These are phyloP conservation scores for Macroglossus sobrinus DNA, from an alignment of 2,113 vertebrate genomes.

Conservation along the genomic window DNA sequence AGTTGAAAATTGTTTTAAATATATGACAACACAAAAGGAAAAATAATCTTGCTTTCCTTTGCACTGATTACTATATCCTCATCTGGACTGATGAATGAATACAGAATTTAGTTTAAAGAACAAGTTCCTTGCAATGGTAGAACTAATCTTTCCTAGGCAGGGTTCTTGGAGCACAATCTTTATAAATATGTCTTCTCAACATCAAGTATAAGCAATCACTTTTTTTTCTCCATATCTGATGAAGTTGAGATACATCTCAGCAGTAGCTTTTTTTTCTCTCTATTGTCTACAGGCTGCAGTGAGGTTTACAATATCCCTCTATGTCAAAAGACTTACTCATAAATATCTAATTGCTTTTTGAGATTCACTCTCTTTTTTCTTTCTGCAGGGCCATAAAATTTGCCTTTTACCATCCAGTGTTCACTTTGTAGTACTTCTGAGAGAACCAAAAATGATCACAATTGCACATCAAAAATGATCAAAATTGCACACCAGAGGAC, in stretches of 20 bases:
- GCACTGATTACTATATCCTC: background rate
- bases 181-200: background rate
- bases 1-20: background rate
- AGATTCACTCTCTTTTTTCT: background rate
- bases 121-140: background rate
- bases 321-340: background rate
- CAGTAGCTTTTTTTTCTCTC: background rate
- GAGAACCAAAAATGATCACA: background rate
- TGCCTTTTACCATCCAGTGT: background rate
- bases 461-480: background rate
- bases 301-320: background rate
- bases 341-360: background rate
- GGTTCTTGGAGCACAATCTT: background rate
- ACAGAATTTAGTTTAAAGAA: background rate
- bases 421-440: background rate
- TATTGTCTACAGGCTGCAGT: background rate
- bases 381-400: background rate
- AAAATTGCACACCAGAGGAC: background rate
- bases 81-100: background rate
- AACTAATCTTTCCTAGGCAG: background rate
- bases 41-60: background rate
- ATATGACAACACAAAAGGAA: background rate
- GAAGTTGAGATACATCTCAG: background rate
- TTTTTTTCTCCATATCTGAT: background rate
- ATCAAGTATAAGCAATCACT: background rate